These are phyloP conservation scores for Chromis chromis DNA, from an alignment of 2,797 vertebrate species.

Conservation along the genomic window DNA sequence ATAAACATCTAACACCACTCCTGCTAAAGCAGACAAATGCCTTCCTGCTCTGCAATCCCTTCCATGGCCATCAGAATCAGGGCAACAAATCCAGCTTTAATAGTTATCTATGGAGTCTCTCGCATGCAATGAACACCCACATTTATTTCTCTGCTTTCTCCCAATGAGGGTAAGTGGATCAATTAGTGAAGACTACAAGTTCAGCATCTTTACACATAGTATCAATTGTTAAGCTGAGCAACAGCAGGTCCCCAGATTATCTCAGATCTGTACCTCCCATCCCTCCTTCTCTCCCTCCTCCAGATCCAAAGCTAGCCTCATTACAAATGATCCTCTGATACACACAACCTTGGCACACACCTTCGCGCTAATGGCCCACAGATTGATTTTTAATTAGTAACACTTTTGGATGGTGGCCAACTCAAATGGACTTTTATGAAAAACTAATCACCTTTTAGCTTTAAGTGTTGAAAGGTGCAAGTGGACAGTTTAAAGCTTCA, in stretches of 20 bases:
- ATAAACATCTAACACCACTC: slow-evolving; percentile 85
- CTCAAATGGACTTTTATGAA: slow-evolving; percentile 89
- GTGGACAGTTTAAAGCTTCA: slow-evolving; percentile 58
- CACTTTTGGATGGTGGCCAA: slow-evolving; percentile 93
- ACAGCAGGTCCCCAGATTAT: slow-evolving; percentile 91
- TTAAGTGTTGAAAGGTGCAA: slow-evolving; percentile 73
- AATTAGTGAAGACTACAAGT: slow-evolving; percentile 96
- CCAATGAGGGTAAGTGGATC: slow-evolving; percentile 93
- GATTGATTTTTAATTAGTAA: slow-evolving; percentile 99
- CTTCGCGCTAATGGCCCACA: slow-evolving; percentile 93
- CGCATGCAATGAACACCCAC: slow-evolving; percentile 91
- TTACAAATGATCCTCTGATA: slow-evolving; percentile 93
- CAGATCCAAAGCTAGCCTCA: slow-evolving; percentile 88
- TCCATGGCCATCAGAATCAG: slow-evolving; percentile 83
- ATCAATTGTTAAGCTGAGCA: slow-evolving; percentile 91
- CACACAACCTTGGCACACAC: slow-evolving; percentile 91
- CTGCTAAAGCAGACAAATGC: slow-evolving; percentile 90
- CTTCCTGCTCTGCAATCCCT: slow-evolving; percentile 84
- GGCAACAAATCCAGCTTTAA: slow-evolving; percentile 90
- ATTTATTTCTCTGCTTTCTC: slow-evolving; percentile 91
- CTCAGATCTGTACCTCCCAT: slow-evolving; percentile 88
- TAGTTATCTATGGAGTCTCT: slow-evolving; percentile 93
- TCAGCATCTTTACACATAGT: slow-evolving; percentile 97
- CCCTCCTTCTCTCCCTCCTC: slow-evolving; percentile 77
- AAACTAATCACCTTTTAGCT: slow-evolving; percentile 86